These are phyloP conservation scores for Ceratina australensis DNA, from an alignment of 1,140 invertebrate species.

Conservation along the genomic window DNA sequence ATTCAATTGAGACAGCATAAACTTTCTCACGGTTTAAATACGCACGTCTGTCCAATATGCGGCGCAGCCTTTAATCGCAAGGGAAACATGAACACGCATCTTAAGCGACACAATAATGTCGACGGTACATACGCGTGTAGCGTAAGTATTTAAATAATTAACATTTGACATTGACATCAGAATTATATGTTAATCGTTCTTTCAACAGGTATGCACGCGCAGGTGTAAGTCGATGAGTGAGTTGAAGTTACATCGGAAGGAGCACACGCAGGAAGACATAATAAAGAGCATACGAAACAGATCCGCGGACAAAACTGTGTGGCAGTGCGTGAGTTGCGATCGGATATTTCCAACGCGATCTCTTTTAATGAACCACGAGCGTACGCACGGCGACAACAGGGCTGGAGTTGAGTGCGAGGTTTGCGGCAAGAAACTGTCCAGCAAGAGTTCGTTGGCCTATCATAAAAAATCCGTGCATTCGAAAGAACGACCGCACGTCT, in stretches of 20 bases:
- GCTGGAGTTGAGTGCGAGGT: slow-evolving; percentile 61
- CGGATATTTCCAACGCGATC: slow-evolving; percentile 74
- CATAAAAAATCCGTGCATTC: slow-evolving; percentile 78
- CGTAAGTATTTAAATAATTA: slow-evolving; percentile 58
- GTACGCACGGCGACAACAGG: slow-evolving; percentile 57
- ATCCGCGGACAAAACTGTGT: slow-evolving; percentile 51
- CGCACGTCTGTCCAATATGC: slow-evolving; percentile 70
- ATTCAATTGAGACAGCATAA: slow-evolving; percentile 74
- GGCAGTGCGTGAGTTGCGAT: slow-evolving; percentile 69
- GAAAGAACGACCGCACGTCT: slow-evolving; percentile 79
- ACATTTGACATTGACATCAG: background rate
- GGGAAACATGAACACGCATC: slow-evolving; percentile 74
- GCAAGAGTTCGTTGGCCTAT: slow-evolving; percentile 67
- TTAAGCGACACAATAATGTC: slow-evolving; percentile 69
- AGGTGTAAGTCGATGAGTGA: slow-evolving; percentile 73
- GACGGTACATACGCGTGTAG: slow-evolving; percentile 68
- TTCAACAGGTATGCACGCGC: slow-evolving; percentile 62
- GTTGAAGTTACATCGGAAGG: slow-evolving; percentile 68
- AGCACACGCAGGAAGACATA: slow-evolving; percentile 66
- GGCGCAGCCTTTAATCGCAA: slow-evolving; percentile 69
- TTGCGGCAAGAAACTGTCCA: slow-evolving; percentile 70
- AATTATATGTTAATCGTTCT: background rate
- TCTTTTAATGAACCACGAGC: slow-evolving; percentile 73
- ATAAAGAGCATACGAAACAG: slow-evolving; percentile 64
- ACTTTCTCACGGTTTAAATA: slow-evolving; percentile 69